Percentiles rank a stretch among this genome's conserved stretches.
Conservation (phyloP, 2,888 invertebrate species). For the Molorchus minor region DNA sequence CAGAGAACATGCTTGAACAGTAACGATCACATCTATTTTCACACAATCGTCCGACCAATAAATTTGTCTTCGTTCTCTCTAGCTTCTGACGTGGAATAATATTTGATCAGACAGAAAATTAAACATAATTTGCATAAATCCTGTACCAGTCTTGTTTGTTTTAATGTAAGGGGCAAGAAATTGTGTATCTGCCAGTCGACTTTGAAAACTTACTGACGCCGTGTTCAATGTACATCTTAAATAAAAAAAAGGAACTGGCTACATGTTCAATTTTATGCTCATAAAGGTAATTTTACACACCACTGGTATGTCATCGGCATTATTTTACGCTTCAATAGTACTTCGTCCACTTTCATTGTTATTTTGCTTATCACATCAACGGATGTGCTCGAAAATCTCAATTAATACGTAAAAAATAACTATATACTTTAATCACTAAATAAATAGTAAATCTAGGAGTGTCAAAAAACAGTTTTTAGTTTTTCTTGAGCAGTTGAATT, state of each 20-base stretch:
- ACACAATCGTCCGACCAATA: too few relatives aligned
- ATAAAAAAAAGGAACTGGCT: not conserved
- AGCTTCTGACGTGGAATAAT: not conserved
- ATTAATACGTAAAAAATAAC: too few relatives aligned
- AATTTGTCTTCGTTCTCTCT: not conserved
- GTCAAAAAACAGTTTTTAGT: too few relatives aligned
- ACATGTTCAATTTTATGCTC: not conserved
- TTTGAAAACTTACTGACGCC: not conserved
- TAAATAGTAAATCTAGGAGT: too few relatives aligned
- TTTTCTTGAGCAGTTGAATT: too few relatives aligned
- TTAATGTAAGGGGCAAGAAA: not conserved
- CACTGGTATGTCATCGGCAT: not conserved
- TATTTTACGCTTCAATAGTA: not conserved
- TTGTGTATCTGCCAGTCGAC: not conserved
- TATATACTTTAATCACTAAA: too few relatives aligned
- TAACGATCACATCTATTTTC: too few relatives aligned
- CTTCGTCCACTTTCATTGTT: too few relatives aligned
- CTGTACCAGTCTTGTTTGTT: not conserved
- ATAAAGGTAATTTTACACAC: not conserved
- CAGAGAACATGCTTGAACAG: too few relatives aligned
- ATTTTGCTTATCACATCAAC: too few relatives aligned
- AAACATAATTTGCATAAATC: conserved; percentile 10
- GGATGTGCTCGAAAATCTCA: too few relatives aligned
- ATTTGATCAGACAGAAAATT: not conserved
- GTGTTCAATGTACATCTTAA: not conserved